These are phyloP conservation scores for Drosophila paramelanica DNA, from an alignment of 2,888 invertebrate species.

Conservation along the genomic window DNA sequence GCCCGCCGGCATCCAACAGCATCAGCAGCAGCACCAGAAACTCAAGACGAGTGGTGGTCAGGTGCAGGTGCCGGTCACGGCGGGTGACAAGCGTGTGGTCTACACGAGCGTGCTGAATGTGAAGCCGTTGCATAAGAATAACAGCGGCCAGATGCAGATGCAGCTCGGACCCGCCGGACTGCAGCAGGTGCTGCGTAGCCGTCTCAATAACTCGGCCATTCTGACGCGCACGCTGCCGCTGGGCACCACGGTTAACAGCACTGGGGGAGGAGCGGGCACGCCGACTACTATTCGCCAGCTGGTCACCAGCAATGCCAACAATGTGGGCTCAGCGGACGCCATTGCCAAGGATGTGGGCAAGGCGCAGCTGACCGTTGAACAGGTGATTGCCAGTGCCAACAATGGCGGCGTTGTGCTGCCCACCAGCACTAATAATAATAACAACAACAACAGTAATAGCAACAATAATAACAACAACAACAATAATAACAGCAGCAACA, in stretches of 20 bases:
- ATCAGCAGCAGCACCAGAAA: slow-evolving; percentile 75
- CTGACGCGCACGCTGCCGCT: slow-evolving; percentile 81
- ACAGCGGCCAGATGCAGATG: slow-evolving; percentile 83
- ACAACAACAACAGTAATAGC: slow-evolving; percentile 32
- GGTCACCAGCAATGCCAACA: slow-evolving; percentile 69
- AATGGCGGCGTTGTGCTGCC: slow-evolving; percentile 68
- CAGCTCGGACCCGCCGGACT: slow-evolving; percentile 80
- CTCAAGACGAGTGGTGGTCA: slow-evolving; percentile 66
- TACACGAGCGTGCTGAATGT: slow-evolving; percentile 84
- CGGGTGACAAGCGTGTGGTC: slow-evolving; percentile 81
- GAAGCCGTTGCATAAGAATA: slow-evolving; percentile 83
- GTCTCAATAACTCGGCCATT: slow-evolving; percentile 81
- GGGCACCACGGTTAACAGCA: slow-evolving; percentile 70
- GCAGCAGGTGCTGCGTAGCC: slow-evolving; percentile 80
- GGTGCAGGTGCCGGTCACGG: slow-evolving; percentile 45
- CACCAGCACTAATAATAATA: slow-evolving; percentile 54
- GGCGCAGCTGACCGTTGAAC: slow-evolving; percentile 65
- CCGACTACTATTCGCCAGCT: slow-evolving; percentile 64
- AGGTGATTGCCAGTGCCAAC: slow-evolving; percentile 70
- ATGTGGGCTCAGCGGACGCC: slow-evolving; percentile 48
- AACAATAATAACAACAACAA: slow-evolving; percentile 47
- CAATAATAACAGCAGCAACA: slow-evolving; percentile 18
- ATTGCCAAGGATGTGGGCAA: slow-evolving; percentile 66
- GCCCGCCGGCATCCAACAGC: slow-evolving; percentile 44
- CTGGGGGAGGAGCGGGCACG: slow-evolving; percentile 38